A percentile compares a stretch with the other conserved stretches of the same genome.
phyloP scores from a whole-genome alignment of 1,140 invertebrate genomes.

The Carcinoscorpius rotundicauda region DNA sequence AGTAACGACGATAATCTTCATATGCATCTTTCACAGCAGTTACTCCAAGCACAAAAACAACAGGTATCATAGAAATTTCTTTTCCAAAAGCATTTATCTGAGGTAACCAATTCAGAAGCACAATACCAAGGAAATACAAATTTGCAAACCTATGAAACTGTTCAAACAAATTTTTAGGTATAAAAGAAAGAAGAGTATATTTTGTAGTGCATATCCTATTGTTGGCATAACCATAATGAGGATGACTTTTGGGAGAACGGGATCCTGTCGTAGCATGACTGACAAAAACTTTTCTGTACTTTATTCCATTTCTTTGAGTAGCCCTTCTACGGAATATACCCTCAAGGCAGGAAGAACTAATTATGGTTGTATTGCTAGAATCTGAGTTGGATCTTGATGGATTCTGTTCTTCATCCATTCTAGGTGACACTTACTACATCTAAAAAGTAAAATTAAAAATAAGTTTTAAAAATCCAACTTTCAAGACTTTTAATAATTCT shows the following conservation, averaged over 20 bases:
- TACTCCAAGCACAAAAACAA: conserved; percentile 87
- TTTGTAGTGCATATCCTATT: conserved; percentile 89
- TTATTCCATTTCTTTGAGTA: too few relatives aligned
- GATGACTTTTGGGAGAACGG: conserved; percentile 52
- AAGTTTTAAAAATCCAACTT: too few relatives aligned
- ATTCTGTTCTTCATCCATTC: too few relatives aligned
- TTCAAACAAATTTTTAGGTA: conserved; percentile 93
- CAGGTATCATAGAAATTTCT: conserved; percentile 88
- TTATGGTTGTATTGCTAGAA: too few relatives aligned
- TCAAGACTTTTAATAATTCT: too few relatives aligned
- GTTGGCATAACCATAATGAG: conserved; percentile 59
- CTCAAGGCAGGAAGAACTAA: too few relatives aligned
- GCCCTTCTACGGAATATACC: too few relatives aligned
- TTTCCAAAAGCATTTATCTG: conserved; percentile 90
- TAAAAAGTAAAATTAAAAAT: too few relatives aligned
- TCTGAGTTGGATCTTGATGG: too few relatives aligned
- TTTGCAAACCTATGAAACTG: conserved; percentile 97
- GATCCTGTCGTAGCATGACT: too few relatives aligned
- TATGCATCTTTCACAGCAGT: conserved; percentile 94
- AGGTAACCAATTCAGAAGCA: conserved; percentile 88
- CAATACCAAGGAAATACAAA: conserved; percentile 95
- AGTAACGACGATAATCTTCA: conserved; percentile 79
- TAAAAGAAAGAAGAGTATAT: conserved; percentile 84
- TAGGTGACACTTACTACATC: too few relatives aligned
- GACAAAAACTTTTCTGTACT: too few relatives aligned